Conservation (phyloP, 2,888 invertebrate species). For the Entomobrya multifasciata region DNA sequence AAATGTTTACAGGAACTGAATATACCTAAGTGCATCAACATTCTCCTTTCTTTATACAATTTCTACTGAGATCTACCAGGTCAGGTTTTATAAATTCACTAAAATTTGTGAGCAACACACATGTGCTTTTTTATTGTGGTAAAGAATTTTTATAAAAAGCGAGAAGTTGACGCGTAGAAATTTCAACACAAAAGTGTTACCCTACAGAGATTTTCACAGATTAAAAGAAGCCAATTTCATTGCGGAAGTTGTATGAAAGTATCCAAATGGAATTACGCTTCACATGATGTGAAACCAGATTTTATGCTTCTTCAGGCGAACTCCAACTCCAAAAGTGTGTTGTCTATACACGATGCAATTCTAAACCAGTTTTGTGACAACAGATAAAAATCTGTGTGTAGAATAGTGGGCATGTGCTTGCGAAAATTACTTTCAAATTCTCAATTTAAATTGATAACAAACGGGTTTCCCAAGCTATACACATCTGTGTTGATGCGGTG, state of each 20-base stretch:
- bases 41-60: too few species aligned
- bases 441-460: too few species aligned
- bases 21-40: too few species aligned
- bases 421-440: too few species aligned
- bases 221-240: slow-evolving; percentile 72
- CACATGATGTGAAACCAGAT: slow-evolving; percentile 57
- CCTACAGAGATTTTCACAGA: slow-evolving; percentile 69
- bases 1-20: too few species aligned
- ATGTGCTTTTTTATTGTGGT: background rate
- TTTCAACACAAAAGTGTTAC: slow-evolving; percentile 63
- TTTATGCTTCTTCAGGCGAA: slow-evolving; percentile 3
- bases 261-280: slow-evolving; percentile 67
- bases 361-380: too few species aligned
- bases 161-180: slow-evolving; percentile 20
- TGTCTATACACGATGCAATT: background rate
- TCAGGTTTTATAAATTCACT: slow-evolving; percentile 14
- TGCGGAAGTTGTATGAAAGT: slow-evolving; percentile 72
- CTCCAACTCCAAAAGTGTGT: too few species aligned
- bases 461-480: too few species aligned
- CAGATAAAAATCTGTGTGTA: too few species aligned
- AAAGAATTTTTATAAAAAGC: background rate
- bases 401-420: too few species aligned
- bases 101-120: slow-evolving; percentile 7
- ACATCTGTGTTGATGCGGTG: too few species aligned
- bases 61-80: slow-evolving; percentile 35